Percentiles rank a stretch among this genome's conserved stretches.
Evolutionary conservation across 2,113 vertebrate genomes (phyloP).

Genomic region (Microtus montanus): DNA sequence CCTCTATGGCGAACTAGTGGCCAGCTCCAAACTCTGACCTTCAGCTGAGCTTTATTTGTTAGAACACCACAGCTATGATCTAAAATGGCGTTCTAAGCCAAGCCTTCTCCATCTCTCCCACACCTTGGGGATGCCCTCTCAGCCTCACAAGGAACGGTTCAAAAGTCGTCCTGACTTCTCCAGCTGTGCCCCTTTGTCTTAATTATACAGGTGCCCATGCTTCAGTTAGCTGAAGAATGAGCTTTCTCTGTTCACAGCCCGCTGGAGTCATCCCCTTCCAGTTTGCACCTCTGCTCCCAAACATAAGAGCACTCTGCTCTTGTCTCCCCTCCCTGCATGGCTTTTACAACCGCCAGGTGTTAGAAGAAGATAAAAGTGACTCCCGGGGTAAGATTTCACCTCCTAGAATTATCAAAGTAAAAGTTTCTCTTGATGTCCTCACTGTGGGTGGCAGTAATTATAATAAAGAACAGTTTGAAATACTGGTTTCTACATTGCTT

Average conservation of each 20-base stretch:
- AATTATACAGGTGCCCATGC: constrained; percentile 72
- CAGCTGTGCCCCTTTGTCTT: constrained; percentile 67
- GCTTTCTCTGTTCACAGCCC: constrained; percentile 42
- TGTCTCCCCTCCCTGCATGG: constrained; percentile 78
- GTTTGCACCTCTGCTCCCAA: background rate
- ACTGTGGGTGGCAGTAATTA: constrained; percentile 88
- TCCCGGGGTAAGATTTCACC: constrained; percentile 85
- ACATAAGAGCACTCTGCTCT: background rate
- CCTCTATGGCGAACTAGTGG: no score
- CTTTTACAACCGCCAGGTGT: constrained; percentile 87
- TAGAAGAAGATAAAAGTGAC: constrained; percentile 88
- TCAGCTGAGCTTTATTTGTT: no score
- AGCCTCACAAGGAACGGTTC: background rate
- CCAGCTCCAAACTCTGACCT: no score
- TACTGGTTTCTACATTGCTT: constrained; percentile 81
- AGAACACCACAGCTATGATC: background rate
- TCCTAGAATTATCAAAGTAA: constrained; percentile 86
- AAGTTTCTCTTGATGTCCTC: constrained; percentile 88
- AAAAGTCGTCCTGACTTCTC: constrained; percentile 63
- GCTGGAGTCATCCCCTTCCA: background rate
- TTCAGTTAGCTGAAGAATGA: constrained; percentile 75
- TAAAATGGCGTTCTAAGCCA: background rate
- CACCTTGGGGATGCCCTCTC: background rate
- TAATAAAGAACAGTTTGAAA: constrained; percentile 84
- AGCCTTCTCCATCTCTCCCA: background rate